phyloP scores from a whole-genome alignment of 2,113 vertebrate genomes.

The Lepus europaeus region DNA sequence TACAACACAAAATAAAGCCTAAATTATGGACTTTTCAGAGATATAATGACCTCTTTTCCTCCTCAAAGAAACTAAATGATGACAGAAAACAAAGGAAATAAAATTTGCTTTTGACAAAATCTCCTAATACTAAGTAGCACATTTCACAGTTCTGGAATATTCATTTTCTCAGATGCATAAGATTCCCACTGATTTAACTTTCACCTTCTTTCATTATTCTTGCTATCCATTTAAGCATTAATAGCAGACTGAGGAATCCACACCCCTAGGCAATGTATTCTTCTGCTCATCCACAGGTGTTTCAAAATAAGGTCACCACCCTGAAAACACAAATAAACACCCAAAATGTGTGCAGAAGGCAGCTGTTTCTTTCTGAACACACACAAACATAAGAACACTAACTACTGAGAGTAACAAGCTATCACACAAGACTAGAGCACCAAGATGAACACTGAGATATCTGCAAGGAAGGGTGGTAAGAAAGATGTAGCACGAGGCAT shows the following conservation, averaged over 20 bases:
- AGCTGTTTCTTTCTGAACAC: slow-evolving; percentile 82
- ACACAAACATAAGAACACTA: slow-evolving; percentile 78
- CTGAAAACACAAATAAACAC: slow-evolving; percentile 82
- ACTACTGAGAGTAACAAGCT: slow-evolving; percentile 79
- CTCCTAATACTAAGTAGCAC: slow-evolving; percentile 20
- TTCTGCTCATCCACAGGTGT: slow-evolving; percentile 85
- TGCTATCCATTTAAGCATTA: slow-evolving; percentile 60
- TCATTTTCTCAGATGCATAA: slow-evolving; percentile 40
- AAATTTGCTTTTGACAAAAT: slow-evolving; percentile 41
- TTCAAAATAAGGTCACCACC: slow-evolving; percentile 84
- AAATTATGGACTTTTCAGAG: slow-evolving; percentile 45
- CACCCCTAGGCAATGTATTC: slow-evolving; percentile 75
- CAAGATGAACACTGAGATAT: slow-evolving; percentile 73
- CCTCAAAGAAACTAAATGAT: neutral
- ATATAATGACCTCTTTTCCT: slow-evolving; percentile 11
- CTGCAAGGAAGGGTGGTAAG: slow-evolving; percentile 67
- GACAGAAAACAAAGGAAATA: neutral
- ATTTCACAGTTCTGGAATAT: neutral
- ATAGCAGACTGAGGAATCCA: slow-evolving; percentile 53
- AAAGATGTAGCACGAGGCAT: slow-evolving; percentile 61
- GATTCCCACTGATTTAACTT: neutral
- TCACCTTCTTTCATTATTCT: slow-evolving; percentile 62
- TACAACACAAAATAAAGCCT: slow-evolving; percentile 38
- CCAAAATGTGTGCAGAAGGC: slow-evolving; percentile 82
- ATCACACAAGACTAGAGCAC: slow-evolving; percentile 73